A percentile compares a stretch with the other conserved stretches of the same genome.
Evolutionary conservation across 2,113 vertebrate genomes (phyloP).

Genomic region (Xenopus tropicalis): UCB_Xtro_10.0 CM004450.2:49954501-49955000

Average conservation of each 20-base stretch:
- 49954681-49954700: constrained; percentile 25
- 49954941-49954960: too few relatives aligned
- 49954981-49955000: too few relatives aligned
- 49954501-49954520: constrained; percentile 17
- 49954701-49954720: constrained; percentile 8
- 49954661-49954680: constrained; percentile 16
- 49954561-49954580: constrained; percentile 29
- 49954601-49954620: constrained; percentile 25
- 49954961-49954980: too few relatives aligned
- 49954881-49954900: too few relatives aligned
- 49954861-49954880: too few relatives aligned
- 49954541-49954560: constrained; percentile 26
- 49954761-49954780: background rate
- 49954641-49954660: background rate
- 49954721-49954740: constrained; percentile 6
- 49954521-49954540: constrained; percentile 15
- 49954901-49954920: too few relatives aligned
- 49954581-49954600: constrained; percentile 31
- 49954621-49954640: constrained; percentile 32
- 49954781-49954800: background rate
- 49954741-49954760: background rate
- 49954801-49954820: too few relatives aligned
- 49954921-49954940: too few relatives aligned
- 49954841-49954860: too few relatives aligned
- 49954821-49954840: too few relatives aligned